A percentile compares a stretch with the other conserved stretches of the same genome.
These are phyloP conservation scores for Capra hircus DNA, from an alignment of 2,113 vertebrate genomes.

Conservation along the genomic window DNA sequence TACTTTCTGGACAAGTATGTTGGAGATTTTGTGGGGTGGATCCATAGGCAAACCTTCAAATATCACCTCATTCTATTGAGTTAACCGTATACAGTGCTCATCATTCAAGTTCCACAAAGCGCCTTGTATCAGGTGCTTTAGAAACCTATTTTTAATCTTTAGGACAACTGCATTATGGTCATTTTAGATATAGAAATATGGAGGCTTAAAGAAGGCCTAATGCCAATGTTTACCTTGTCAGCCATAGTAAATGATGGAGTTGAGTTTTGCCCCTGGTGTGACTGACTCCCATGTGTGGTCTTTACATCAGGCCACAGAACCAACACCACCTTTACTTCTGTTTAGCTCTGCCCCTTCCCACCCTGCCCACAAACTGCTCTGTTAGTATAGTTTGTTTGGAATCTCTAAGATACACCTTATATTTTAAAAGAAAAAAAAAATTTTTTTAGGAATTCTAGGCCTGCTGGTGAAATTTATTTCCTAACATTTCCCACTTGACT, in stretches of 20 bases:
- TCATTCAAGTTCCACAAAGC: not conserved
- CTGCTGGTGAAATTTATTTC: constrained; percentile 29
- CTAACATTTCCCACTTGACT: constrained; percentile 59
- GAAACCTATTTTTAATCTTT: not conserved
- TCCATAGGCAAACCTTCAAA: not conserved
- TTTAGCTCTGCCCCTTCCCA: not conserved
- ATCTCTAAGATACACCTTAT: not conserved
- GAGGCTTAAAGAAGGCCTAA: not conserved
- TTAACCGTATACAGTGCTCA: fast-evolving
- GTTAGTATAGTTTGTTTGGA: not conserved
- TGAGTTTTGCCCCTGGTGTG: not conserved
- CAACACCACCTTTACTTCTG: not conserved
- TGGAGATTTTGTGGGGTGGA: not conserved
- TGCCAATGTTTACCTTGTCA: not conserved
- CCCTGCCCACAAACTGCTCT: not conserved
- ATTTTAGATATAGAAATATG: not conserved
- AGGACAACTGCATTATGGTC: not conserved
- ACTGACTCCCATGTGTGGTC: not conserved
- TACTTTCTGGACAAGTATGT: not conserved
- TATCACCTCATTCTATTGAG: not conserved
- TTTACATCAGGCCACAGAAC: not conserved
- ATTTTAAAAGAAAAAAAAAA: not conserved
- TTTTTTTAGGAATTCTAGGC: not conserved
- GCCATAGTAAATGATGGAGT: not conserved
- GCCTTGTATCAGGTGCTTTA: not conserved